Evolutionary conservation across 2,888 invertebrate genomes (phyloP).

Genomic region (Scaptomyza parva): DNA sequence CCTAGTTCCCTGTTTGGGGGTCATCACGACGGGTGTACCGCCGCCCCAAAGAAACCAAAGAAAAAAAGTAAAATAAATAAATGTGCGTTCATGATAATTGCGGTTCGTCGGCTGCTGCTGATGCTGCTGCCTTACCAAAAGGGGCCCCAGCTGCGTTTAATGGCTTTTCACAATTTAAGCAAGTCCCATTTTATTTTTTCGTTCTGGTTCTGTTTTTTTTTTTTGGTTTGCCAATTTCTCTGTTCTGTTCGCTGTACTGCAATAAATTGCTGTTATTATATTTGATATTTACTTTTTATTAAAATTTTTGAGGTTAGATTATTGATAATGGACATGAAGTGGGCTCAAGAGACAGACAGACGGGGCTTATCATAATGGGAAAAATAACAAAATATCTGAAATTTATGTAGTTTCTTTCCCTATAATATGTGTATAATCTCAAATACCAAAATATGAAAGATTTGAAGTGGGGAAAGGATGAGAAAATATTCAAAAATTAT

Average conservation of each 20-base stretch:
- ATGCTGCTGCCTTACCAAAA: conserved; percentile 18
- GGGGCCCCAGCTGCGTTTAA: conserved; percentile 74
- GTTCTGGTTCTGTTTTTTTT: background rate
- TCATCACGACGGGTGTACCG: background rate
- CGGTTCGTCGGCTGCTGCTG: conserved; percentile 50
- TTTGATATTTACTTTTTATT: conserved; percentile 69
- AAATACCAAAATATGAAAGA: too few species aligned
- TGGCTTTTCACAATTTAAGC: conserved; percentile 79
- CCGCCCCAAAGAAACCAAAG: too few species aligned
- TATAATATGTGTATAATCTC: too few species aligned
- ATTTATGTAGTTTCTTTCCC: too few species aligned
- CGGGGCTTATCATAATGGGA: background rate
- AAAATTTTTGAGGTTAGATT: conserved; percentile 52
- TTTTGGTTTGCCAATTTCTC: conserved; percentile 16
- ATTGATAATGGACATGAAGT: conserved; percentile 37
- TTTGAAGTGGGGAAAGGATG: too few species aligned
- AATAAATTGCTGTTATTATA: conserved; percentile 72
- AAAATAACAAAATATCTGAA: too few species aligned
- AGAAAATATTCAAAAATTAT: background rate
- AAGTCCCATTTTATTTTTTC: conserved; percentile 67
- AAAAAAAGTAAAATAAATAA: conserved; percentile 20
- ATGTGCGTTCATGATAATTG: conserved; percentile 78
- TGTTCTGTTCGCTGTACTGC: conserved; percentile 36
- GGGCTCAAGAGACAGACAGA: background rate
- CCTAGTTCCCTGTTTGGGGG: background rate